Conservation (phyloP, 1,140 invertebrate genomes). For the Pseudomyrmex cubaensis region DNA sequence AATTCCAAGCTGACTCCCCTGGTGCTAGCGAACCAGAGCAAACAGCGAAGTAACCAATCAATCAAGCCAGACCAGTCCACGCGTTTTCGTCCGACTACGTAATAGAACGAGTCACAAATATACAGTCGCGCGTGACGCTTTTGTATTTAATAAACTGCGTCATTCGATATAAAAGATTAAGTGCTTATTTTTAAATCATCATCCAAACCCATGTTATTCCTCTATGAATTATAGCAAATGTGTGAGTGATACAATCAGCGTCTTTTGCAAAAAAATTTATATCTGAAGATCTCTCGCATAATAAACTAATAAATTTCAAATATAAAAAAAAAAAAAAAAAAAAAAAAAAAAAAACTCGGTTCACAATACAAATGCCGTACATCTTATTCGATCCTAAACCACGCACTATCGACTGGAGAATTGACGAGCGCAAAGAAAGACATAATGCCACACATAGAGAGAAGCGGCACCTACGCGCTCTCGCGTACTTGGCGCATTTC, state of each 20-base stretch:
- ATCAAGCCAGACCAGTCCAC: conserved; percentile 75
- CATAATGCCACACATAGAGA: conserved; percentile 32
- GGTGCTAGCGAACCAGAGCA: conserved; percentile 72
- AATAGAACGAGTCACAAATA: conserved; percentile 66
- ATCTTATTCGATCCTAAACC: conserved; percentile 19
- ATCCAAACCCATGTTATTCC: neutral
- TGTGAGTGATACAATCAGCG: no score
- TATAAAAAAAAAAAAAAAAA: neutral
- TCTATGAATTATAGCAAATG: neutral
- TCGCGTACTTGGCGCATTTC: conserved; percentile 30
- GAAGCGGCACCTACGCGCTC: conserved; percentile 39
- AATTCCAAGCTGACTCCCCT: conserved; percentile 74
- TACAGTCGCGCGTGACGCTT: conserved; percentile 41
- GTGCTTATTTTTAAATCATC: conserved; percentile 23
- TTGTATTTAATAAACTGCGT: conserved; percentile 44
- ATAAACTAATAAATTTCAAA: neutral
- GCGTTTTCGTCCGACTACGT: conserved; percentile 68
- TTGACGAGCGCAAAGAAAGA: conserved; percentile 45
- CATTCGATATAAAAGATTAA: neutral
- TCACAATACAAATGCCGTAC: conserved; percentile 32
- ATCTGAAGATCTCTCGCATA: neutral
- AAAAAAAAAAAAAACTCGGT: no score
- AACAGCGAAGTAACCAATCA: conserved; percentile 76
- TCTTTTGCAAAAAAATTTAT: no score
- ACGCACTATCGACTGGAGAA: conserved; percentile 21